Base-by-base conservation (phyloP, 2,888 invertebrate genomes). In the Uloborus plumipes region DNA sequence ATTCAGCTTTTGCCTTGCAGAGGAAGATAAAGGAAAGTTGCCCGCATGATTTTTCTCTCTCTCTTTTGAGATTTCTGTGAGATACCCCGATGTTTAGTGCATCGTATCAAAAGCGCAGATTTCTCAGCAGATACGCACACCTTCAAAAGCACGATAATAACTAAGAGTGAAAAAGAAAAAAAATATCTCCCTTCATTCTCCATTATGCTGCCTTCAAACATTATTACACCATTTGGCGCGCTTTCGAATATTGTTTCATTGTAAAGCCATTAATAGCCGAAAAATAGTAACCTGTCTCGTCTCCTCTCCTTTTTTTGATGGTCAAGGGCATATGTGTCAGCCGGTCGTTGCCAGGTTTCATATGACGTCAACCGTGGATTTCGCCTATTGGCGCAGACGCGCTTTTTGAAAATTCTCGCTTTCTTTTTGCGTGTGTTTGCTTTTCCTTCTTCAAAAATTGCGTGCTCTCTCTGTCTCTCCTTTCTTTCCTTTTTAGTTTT, bases 301-400 rank as follows among this genome's bases (percentile, higher is more conserved):
- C 49, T 49, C 14, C 39, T 15, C 6, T 14, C 31, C 18, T 64
- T 64, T 64, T 50, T 31, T 73, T 73, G 80, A 80, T 80, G 80
- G 80, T 80, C 80, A 80, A 80, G 80, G 80, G 73, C 74, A 80
- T 80, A 73, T 80, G 73, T 80, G 80, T 80, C 80, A 80, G 80
- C 47, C 80, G 80, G 80, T 80, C 80, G 80, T 80, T 80, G 80
- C 67, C 80, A 71, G 74, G 72, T 79, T 67, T 20, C 49, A 39
- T 18, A n/a, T 79, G 73, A 80, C 80, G 80, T 73, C 80, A 80
- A 2, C 26, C 11, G 47, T 39, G 39, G 39, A 14, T 26, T 11
- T 14, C 61, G 26, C 31, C 26, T 20, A 20, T 55, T 20, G 18
- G 65, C 64, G 65, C 65, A 65, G 9, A 18, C 65, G 49, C 50